phyloP scores from a whole-genome alignment of 2,113 vertebrate species.

The Caranx melampygus region DNA sequence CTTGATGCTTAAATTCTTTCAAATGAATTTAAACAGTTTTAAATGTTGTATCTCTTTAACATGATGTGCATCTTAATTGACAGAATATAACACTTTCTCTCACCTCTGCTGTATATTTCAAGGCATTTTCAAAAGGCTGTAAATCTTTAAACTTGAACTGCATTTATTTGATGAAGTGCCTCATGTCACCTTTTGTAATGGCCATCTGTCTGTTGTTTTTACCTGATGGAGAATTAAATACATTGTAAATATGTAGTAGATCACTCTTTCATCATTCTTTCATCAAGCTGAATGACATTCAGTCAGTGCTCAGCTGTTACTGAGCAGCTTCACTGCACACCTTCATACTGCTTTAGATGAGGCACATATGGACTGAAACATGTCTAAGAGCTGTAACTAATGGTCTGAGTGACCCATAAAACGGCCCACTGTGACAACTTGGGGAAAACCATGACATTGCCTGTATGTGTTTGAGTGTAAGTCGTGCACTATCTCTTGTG shows the following conservation, averaged over 20 bases:
- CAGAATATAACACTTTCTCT: background rate
- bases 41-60: background rate
- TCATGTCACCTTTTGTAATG: constrained; percentile 21
- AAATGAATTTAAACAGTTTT: background rate
- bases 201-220: background rate
- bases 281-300: background rate
- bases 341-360: background rate
- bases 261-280: background rate
- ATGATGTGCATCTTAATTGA: background rate
- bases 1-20: background rate
- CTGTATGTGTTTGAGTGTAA: background rate
- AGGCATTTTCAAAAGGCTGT: background rate
- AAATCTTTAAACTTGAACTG: background rate
- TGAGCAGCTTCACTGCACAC: background rate
- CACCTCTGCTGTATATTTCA: background rate
- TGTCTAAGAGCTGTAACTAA: background rate
- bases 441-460: background rate
- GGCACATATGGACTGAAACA: background rate
- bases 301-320: background rate
- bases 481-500: background rate
- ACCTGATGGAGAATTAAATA: constrained; percentile 9
- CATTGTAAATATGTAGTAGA: background rate
- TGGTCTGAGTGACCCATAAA: constrained; percentile 2
- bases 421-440: background rate
- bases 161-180: constrained; percentile 10